These are phyloP conservation scores for Sialia sialis DNA, from an alignment of 2,113 vertebrate species.

Conservation along the genomic window DNA sequence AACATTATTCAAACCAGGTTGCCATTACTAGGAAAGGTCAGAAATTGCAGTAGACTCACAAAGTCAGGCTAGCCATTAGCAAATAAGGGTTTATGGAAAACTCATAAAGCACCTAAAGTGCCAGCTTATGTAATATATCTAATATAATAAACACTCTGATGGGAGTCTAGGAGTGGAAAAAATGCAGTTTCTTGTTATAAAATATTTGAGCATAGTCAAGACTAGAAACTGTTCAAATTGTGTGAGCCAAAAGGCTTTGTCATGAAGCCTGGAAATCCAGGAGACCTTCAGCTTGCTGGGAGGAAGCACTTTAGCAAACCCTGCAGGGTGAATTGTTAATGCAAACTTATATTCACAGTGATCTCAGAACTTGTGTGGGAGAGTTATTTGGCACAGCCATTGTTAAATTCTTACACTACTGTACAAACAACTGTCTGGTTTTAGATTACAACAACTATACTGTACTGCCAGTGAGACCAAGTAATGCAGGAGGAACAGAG, in stretches of 20 bases:
- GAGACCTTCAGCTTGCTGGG: conserved; percentile 3
- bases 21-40: conserved; percentile 15
- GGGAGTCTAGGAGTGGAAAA: conserved; percentile 30
- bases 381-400: conserved; percentile 39
- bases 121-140: conserved; percentile 47
- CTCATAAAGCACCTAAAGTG: conserved; percentile 50
- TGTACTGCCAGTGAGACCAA: neutral
- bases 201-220: conserved; percentile 19
- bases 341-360: neutral
- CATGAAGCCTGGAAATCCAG: conserved; percentile 29
- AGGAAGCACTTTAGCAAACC: conserved; percentile 11
- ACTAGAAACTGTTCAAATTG: conserved; percentile 30
- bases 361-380: conserved; percentile 1
- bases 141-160: conserved; percentile 39
- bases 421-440: conserved; percentile 53
- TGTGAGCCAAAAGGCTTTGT: neutral
- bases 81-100: conserved; percentile 60
- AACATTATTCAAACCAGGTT: conserved; percentile 29
- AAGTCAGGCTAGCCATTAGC: conserved; percentile 38
- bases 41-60: conserved; percentile 14
- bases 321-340: conserved; percentile 22
- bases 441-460: conserved; percentile 1
- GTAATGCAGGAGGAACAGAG: neutral
- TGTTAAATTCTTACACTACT: conserved; percentile 21
- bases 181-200: conserved; percentile 34